Percentiles rank a stretch among this genome's conserved stretches.
These are phyloP conservation scores for Periophthalmus modestus DNA, from an alignment of 2,113 vertebrate species.

Conservation along the genomic window DNA sequence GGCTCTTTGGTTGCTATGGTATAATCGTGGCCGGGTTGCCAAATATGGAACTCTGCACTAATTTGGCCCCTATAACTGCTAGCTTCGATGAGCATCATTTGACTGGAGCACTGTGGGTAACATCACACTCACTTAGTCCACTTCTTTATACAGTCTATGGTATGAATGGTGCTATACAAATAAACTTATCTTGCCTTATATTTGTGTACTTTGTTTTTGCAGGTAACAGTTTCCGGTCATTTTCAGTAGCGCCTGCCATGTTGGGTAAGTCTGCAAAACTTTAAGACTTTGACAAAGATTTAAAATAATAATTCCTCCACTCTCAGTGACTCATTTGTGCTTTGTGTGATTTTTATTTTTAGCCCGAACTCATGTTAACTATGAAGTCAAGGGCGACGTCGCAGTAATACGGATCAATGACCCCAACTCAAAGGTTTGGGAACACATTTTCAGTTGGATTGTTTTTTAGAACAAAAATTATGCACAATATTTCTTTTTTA, in stretches of 20 bases:
- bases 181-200: too few relatives aligned
- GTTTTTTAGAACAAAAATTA: not conserved
- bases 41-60: too few relatives aligned
- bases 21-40: too few relatives aligned
- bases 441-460: not conserved
- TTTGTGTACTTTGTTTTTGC: slow-evolving; percentile 12
- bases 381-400: slow-evolving; percentile 89
- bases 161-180: too few relatives aligned
- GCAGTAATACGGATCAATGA: slow-evolving; percentile 90
- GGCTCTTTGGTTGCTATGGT: too few relatives aligned
- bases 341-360: slow-evolving; percentile 21
- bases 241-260: slow-evolving; percentile 77
- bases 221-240: slow-evolving; percentile 79
- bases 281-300: not conserved
- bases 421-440: slow-evolving; percentile 88
- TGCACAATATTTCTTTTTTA: too few relatives aligned
- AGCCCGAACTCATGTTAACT: slow-evolving; percentile 89
- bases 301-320: not conserved
- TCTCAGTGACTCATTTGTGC: not conserved
- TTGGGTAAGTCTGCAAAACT: slow-evolving; percentile 74
- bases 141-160: too few relatives aligned
- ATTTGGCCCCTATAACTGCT: too few relatives aligned
- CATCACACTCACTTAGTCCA: too few relatives aligned
- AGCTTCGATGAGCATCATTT: too few relatives aligned
- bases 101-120: too few relatives aligned